Evolutionary conservation across 2,113 vertebrate species (phyloP).

Genomic region (Xenopus borealis): DNA sequence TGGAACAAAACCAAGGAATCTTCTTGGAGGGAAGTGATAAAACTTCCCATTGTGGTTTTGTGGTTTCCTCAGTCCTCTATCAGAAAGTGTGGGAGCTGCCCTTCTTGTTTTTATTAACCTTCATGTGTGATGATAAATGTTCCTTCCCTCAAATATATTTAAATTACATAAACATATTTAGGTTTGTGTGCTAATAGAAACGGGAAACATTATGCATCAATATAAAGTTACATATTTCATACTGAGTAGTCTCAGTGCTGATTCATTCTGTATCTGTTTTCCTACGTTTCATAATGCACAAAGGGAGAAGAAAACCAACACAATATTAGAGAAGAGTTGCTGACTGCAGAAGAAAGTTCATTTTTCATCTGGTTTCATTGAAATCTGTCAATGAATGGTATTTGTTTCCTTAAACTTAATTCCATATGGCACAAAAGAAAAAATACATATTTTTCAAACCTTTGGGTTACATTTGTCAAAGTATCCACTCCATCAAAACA

Average conservation of each 20-base stretch:
- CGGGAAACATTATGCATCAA: slow-evolving; percentile 3
- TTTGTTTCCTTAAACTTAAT: too few species aligned
- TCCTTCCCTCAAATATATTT: slow-evolving; percentile 15
- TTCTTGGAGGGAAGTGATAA: slow-evolving; percentile 36
- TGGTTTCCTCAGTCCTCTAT: slow-evolving; percentile 40
- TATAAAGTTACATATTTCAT: neutral
- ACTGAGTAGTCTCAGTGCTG: neutral
- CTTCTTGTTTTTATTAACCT: slow-evolving; percentile 39
- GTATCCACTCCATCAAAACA: too few species aligned
- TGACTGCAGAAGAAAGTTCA: too few species aligned
- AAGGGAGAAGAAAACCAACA: neutral
- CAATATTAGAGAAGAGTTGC: too few species aligned
- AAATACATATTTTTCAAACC: too few species aligned
- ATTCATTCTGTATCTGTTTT: neutral
- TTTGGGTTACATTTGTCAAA: too few species aligned
- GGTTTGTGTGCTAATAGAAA: slow-evolving; percentile 17
- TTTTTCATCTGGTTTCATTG: too few species aligned
- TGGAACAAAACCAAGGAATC: slow-evolving; percentile 30
- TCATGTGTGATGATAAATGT: slow-evolving; percentile 41
- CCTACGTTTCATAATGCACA: neutral
- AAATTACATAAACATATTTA: slow-evolving; percentile 18
- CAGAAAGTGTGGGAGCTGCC: slow-evolving; percentile 29
- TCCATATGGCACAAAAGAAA: too few species aligned
- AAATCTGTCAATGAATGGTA: too few species aligned
- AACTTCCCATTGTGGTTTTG: slow-evolving; percentile 34